Conservation (phyloP, 2,113 vertebrate genomes). For the Gymnogyps californianus region DNA sequence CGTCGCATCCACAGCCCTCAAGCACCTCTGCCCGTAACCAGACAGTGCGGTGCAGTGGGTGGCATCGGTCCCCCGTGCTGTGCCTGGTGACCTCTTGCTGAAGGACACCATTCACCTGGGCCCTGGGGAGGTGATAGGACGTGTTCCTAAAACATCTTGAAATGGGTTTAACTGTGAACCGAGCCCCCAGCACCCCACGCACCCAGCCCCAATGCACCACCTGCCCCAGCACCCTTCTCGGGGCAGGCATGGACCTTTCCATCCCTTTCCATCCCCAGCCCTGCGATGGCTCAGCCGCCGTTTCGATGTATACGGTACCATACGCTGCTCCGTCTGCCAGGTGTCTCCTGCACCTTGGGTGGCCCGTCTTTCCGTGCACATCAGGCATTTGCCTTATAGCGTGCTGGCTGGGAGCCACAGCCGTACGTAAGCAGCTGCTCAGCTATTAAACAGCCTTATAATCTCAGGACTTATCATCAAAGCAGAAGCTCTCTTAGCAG, state of each 20-base stretch:
- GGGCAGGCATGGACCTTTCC: neutral
- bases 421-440: neutral
- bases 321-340: neutral
- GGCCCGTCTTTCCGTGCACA: neutral
- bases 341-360: neutral
- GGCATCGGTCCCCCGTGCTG: accelerated
- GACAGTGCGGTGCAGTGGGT: neutral
- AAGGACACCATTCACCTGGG: neutral
- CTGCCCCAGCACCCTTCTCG: neutral
- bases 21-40: neutral
- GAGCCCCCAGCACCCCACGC: neutral
- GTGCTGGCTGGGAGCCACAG: neutral
- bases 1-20: accelerated
- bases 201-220: accelerated
- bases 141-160: neutral
- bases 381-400: neutral
- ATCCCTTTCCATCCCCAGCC: neutral
- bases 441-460: neutral
- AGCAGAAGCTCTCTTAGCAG: constrained; percentile 11
- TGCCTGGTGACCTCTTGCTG: neutral
- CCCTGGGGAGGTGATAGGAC: neutral
- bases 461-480: constrained; percentile 30
- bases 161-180: neutral
- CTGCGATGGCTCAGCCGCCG: accelerated
- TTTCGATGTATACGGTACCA: accelerated